Base-by-base conservation (phyloP, 2,888 invertebrate genomes). In the Oligia strigilis region DNA sequence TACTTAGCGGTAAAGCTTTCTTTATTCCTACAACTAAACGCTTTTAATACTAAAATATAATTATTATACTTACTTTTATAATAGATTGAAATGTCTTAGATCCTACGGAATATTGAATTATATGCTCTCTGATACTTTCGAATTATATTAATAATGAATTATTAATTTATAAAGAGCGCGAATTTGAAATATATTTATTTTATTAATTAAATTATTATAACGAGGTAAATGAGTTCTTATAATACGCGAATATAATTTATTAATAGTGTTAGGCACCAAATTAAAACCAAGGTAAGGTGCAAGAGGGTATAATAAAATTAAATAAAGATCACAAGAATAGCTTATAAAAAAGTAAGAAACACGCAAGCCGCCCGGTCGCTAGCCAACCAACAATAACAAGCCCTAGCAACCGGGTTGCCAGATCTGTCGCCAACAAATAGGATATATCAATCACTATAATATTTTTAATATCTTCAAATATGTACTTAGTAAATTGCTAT, bases 221-320 rank as follows among this genome's bases (percentile, higher is more conserved):
- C 75, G 86, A 88, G 86, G 88, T 88, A 88, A 81, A 77, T 75
- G 60, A 81, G 70, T 87, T 85, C 11, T 71, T 77, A 67, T 52
- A 60, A 62, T 75, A 69, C 5, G 69, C 19, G n/a, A 75, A 84
- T 75, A 84, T 84, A 0, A 72, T 69, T 75, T 40, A 52, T 36
- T 52, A 58, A 8, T n/a, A n/a, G n/a, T n/a, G n/a, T n/a, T n/a
- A n/a, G n/a, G n/a, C n/a, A n/a, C n/a, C n/a, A n/a, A n/a, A n/a
- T n/a, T n/a, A n/a, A n/a, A n/a, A n/a, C n/a, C n/a, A n/a, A n/a
- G n/a, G n/a, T n/a, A n/a, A n/a, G n/a, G n/a, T n/a, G n/a, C n/a
- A n/a, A n/a, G n/a, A n/a, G n/a, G n/a, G n/a, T n/a, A n/a, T n/a
- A n/a, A n/a, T n/a, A n/a, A n/a, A n/a, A n/a, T n/a, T n/a, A n/a